A percentile compares a stretch with the other conserved stretches of the same genome.
These are phyloP conservation scores for Glaucomys volans DNA, from an alignment of 2,113 vertebrate genomes.

Conservation along the genomic window DNA sequence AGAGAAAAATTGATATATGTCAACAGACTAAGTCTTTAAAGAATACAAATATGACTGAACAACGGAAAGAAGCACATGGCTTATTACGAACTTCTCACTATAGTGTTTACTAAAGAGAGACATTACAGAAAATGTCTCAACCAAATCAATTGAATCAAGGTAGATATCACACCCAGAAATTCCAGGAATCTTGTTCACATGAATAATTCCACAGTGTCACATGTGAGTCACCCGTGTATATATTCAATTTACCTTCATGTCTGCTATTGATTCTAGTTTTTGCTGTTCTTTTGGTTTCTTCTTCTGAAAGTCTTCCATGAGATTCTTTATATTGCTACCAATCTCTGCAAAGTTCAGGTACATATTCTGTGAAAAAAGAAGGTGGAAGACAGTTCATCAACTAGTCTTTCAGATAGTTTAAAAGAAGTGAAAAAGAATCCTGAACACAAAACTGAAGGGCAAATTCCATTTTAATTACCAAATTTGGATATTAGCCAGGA, in stretches of 20 bases:
- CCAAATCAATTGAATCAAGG: conserved; percentile 36
- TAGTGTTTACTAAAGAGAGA: conserved; percentile 23
- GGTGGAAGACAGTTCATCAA: conserved; percentile 21
- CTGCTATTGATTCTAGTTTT: conserved; percentile 96
- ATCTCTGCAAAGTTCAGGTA: conserved; percentile 99
- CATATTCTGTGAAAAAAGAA: conserved; percentile 91
- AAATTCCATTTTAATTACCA: conserved; percentile 69
- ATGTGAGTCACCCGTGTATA: background rate
- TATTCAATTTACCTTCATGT: conserved; percentile 94
- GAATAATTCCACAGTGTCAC: conserved; percentile 52
- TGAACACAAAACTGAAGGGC: conserved; percentile 47
- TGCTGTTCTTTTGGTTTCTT: conserved; percentile 96
- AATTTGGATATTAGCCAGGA: conserved; percentile 51
- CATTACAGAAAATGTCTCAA: conserved; percentile 52
- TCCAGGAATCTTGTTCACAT: conserved; percentile 41
- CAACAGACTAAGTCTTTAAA: conserved; percentile 24
- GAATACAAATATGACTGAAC: background rate
- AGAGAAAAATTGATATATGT: background rate
- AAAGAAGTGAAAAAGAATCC: conserved; percentile 59
- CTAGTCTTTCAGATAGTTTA: conserved; percentile 13
- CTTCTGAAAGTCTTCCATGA: conserved; percentile 99
- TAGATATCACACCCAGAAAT: conserved; percentile 57
- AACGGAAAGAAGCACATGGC: conserved; percentile 23
- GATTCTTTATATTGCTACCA: conserved; percentile 97
- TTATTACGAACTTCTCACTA: conserved; percentile 43